Conservation (phyloP, 2,113 vertebrate species). For the Tachuris rubrigastra region DNA sequence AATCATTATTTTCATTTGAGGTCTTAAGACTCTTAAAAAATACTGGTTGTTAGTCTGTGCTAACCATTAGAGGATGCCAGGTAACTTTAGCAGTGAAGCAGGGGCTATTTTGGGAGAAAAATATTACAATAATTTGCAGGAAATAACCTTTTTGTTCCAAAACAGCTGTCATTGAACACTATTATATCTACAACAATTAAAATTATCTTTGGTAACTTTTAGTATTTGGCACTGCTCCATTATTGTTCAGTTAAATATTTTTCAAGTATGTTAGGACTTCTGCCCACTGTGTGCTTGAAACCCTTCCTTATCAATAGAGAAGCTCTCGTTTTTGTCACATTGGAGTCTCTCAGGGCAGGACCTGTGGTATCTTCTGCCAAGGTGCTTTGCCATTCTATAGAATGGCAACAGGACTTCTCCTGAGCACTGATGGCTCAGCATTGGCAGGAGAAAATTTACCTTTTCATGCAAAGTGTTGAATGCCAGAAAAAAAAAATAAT, state of each 20-base stretch:
- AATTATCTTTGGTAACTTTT: slow-evolving; percentile 84
- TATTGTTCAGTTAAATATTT: slow-evolving; percentile 86
- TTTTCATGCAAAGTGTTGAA: background rate
- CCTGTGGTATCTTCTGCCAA: background rate
- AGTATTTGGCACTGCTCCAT: slow-evolving; percentile 79
- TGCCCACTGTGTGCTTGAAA: slow-evolving; percentile 73
- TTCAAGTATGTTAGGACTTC: slow-evolving; percentile 81
- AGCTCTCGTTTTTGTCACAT: slow-evolving; percentile 61
- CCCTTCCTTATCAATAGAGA: slow-evolving; percentile 68
- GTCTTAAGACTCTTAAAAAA: slow-evolving; percentile 20
- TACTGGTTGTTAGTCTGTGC: slow-evolving; percentile 41
- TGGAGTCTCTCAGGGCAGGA: slow-evolving; percentile 28
- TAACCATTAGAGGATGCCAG: slow-evolving; percentile 69
- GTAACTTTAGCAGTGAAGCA: slow-evolving; percentile 77
- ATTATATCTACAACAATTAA: slow-evolving; percentile 85
- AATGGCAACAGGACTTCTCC: background rate
- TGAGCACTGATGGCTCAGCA: background rate
- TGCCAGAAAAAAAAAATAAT: background rate
- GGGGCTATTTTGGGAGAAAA: slow-evolving; percentile 80
- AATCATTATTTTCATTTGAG: slow-evolving; percentile 14
- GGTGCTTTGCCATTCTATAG: background rate
- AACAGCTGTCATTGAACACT: slow-evolving; percentile 82
- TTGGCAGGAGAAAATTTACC: background rate
- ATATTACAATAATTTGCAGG: slow-evolving; percentile 82
- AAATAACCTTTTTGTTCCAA: slow-evolving; percentile 84